Evolutionary conservation across 2,113 vertebrate genomes (phyloP).

Genomic region (Laterallus jamaicensis): DNA sequence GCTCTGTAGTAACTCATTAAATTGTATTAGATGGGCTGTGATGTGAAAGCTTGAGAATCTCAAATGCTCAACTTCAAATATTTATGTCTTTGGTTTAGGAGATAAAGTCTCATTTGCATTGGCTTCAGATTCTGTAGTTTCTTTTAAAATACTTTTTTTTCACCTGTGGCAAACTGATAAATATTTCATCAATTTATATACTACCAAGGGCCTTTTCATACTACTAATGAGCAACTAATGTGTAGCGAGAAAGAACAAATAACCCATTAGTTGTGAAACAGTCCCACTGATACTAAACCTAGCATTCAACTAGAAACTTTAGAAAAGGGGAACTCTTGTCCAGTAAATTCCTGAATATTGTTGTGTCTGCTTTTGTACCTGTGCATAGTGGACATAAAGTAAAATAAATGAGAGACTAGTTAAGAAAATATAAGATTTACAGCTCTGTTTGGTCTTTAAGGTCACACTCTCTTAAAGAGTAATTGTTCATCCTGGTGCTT

Average conservation of each 20-base stretch:
- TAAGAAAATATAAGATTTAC: constrained; percentile 65
- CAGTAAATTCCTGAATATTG: constrained; percentile 50
- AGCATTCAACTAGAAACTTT: constrained; percentile 49
- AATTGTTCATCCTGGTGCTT: constrained; percentile 47
- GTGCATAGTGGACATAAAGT: constrained; percentile 48
- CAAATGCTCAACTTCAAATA: neutral
- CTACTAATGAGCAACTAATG: neutral
- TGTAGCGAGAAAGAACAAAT: neutral
- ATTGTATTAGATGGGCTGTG: neutral
- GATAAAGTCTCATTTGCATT: neutral
- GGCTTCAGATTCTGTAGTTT: neutral
- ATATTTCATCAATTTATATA: constrained; percentile 18
- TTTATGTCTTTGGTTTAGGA: neutral
- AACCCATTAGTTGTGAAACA: constrained; percentile 17
- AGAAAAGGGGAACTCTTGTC: constrained; percentile 8
- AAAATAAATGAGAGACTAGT: constrained; percentile 56
- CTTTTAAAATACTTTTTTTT: neutral
- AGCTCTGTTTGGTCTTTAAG: constrained; percentile 61
- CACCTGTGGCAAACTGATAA: constrained; percentile 12
- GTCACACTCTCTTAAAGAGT: constrained; percentile 63
- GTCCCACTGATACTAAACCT: constrained; percentile 20
- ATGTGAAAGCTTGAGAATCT: neutral
- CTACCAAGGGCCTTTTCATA: neutral
- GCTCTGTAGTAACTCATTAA: neutral
- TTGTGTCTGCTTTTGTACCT: constrained; percentile 38